phyloP scores from a whole-genome alignment of 2,797 vertebrate genomes.

The Lates japonicus region DNA sequence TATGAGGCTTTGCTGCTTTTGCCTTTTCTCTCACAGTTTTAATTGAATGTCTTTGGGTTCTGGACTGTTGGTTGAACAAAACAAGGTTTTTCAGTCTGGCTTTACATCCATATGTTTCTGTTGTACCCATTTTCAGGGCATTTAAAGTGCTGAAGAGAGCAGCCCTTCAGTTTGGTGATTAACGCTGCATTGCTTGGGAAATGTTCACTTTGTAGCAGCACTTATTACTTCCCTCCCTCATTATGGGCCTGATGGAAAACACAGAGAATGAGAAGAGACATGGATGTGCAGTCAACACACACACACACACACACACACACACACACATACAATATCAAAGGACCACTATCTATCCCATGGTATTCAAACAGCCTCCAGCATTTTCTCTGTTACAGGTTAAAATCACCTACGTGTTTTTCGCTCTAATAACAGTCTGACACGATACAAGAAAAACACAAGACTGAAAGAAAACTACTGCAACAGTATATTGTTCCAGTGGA shows the following conservation, averaged over 20 bases:
- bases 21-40: not conserved
- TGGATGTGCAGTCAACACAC: conserved; percentile 41
- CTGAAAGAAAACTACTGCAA: not conserved
- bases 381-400: conserved; percentile 66
- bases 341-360: conserved; percentile 55
- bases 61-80: conserved; percentile 1
- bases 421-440: conserved; percentile 10
- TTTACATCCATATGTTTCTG: conserved; percentile 9
- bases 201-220: conserved; percentile 57
- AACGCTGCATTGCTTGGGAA: conserved; percentile 51
- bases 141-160: conserved; percentile 40
- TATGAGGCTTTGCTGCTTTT: conserved; percentile 5
- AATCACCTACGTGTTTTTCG: conserved; percentile 43
- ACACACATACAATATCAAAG: conserved; percentile 64
- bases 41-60: conserved; percentile 12
- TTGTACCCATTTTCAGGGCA: conserved; percentile 11
- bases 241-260: conserved; percentile 59
- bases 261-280: conserved; percentile 34
- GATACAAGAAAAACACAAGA: conserved; percentile 1
- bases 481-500: conserved; percentile 32
- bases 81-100: conserved; percentile 8
- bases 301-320: conserved; percentile 10
- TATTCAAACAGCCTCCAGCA: conserved; percentile 63
- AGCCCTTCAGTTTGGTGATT: conserved; percentile 56
- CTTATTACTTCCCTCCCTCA: conserved; percentile 57